These are phyloP conservation scores for Mimachlamys varia DNA, from an alignment of 2,888 invertebrate genomes.

Conservation along the genomic window DNA sequence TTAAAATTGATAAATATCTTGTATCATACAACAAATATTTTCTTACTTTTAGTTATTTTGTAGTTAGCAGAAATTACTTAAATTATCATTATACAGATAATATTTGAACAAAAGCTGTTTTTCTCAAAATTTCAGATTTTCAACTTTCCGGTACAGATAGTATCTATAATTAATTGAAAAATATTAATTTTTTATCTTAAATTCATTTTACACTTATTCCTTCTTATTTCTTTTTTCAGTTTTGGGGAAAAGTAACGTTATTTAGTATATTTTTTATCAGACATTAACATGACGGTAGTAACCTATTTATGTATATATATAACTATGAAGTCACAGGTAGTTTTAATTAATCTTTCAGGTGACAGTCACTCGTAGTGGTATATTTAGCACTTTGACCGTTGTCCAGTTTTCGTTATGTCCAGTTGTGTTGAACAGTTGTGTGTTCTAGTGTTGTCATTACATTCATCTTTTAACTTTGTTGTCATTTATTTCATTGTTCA, in stretches of 20 bases:
- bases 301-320: not conserved
- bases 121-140: conserved; percentile 9
- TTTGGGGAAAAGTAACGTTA: not conserved
- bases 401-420: not conserved
- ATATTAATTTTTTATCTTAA: not conserved
- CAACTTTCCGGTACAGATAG: not conserved
- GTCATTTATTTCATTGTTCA: conserved; percentile 12
- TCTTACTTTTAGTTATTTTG: too few relatives aligned
- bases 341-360: conserved; percentile 1
- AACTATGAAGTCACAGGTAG: not conserved
- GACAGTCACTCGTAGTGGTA: conserved; percentile 24
- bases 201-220: not conserved
- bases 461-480: not conserved
- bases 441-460: not conserved
- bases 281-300: not conserved
- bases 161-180: not conserved
- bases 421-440: not conserved
- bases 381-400: conserved; percentile 29
- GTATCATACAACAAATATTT: too few relatives aligned
- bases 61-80: too few relatives aligned
- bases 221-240: not conserved
- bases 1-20: too few relatives aligned
- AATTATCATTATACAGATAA: not conserved
- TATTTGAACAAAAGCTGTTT: not conserved
- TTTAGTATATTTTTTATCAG: not conserved